A percentile compares a stretch with the other conserved stretches of the same genome.
Conservation (phyloP, 2,797 vertebrate genomes). For the Ispidina lecontei region DNA sequence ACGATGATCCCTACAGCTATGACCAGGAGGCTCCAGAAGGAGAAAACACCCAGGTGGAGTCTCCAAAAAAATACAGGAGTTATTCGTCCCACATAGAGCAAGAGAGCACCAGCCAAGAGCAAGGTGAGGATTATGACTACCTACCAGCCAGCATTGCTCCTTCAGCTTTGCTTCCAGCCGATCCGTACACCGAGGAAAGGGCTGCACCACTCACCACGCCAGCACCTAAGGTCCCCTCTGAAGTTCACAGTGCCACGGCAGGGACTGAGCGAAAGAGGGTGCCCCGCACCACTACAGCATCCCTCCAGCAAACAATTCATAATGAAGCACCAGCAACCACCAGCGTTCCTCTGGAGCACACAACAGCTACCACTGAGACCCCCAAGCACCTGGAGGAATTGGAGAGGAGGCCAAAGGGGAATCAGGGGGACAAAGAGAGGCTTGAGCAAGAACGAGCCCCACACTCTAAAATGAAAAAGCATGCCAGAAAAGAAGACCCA, state of each 20-base stretch:
- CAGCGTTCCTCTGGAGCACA: background rate
- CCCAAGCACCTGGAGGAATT: background rate
- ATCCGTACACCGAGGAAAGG: slow-evolving; percentile 22
- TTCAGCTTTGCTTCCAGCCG: background rate
- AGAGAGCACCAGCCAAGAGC: slow-evolving; percentile 67
- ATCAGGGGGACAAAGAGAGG: slow-evolving; percentile 10
- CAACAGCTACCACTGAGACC: background rate
- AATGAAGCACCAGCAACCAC: background rate
- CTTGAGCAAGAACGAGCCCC: slow-evolving; percentile 2
- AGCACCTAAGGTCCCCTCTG: background rate
- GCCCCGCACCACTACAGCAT: background rate
- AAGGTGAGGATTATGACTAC: slow-evolving; percentile 80
- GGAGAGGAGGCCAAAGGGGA: background rate
- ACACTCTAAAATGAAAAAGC: slow-evolving; percentile 64
- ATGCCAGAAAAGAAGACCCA: slow-evolving; percentile 29
- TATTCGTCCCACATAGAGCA: slow-evolving; percentile 40
- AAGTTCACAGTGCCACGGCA: slow-evolving; percentile 37
- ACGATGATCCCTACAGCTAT: slow-evolving; percentile 79
- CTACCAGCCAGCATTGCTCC: slow-evolving; percentile 42
- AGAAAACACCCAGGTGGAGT: slow-evolving; percentile 53
- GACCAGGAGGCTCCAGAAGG: slow-evolving; percentile 80
- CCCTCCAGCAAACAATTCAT: background rate
- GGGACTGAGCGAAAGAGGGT: background rate
- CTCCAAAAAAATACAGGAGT: slow-evolving; percentile 63
- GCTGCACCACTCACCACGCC: background rate